Percentiles rank a stretch among this genome's conserved stretches.
Evolutionary conservation across 35 echinoderm and acorn worm genomes (phyloP).

Genomic region (Patiria miniata): DNA sequence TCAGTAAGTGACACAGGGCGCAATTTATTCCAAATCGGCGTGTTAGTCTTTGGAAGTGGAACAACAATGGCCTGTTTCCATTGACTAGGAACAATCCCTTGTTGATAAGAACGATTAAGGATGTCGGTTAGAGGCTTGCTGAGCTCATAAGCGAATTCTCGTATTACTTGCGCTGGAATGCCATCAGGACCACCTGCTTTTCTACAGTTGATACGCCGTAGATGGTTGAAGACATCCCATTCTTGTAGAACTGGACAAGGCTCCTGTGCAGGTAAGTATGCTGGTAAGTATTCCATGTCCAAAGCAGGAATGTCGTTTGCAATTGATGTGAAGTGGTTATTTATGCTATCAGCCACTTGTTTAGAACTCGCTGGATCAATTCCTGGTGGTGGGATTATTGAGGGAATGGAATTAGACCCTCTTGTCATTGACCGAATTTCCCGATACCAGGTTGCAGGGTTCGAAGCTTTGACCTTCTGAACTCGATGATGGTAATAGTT

Average conservation of each 20-base stretch:
- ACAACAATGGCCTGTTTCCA: slow-evolving; percentile 41
- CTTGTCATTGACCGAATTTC: slow-evolving; percentile 25
- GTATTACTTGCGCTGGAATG: slow-evolving; percentile 1
- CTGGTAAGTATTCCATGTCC: background rate
- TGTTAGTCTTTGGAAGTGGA: slow-evolving; percentile 34
- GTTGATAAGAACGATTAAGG: slow-evolving; percentile 6
- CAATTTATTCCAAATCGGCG: slow-evolving; percentile 31
- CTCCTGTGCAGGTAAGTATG: slow-evolving; percentile 2
- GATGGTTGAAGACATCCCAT: slow-evolving; percentile 27
- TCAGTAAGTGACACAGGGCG: slow-evolving; percentile 57
- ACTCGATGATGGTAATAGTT: slow-evolving; percentile 26
- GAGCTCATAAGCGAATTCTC: slow-evolving; percentile 38
- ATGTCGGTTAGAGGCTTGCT: slow-evolving; percentile 23
- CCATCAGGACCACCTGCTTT: slow-evolving; percentile 33
- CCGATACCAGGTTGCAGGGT: slow-evolving; percentile 35
- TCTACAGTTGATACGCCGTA: background rate
- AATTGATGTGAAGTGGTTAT: slow-evolving; percentile 24
- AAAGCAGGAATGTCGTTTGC: background rate
- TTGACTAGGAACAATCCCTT: slow-evolving; percentile 21
- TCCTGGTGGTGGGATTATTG: background rate
- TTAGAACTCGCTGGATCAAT: background rate
- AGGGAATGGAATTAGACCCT: background rate
- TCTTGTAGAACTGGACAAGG: background rate
- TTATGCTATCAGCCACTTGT: slow-evolving; percentile 31
- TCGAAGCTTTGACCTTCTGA: background rate